Conservation (phyloP, 2,888 invertebrate species). For the Ochlodes sylvanus region DNA sequence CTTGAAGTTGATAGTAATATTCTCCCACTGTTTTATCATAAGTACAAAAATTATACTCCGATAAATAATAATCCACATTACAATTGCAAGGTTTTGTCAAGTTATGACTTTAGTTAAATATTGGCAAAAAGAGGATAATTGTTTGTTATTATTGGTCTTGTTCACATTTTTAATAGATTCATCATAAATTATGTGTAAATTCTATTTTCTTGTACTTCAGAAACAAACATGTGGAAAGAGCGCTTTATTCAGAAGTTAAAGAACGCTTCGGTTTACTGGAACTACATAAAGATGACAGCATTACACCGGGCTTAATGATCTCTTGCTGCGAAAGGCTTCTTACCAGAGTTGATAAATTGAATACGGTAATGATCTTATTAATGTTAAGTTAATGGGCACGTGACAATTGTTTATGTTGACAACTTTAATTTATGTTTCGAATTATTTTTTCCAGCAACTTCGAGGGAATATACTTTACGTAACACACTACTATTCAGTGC, state of each 20-base stretch:
- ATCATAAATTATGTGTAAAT: too few relatives aligned
- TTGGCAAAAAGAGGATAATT: not conserved
- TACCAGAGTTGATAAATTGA: conserved; percentile 67
- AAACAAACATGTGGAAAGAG: conserved; percentile 92
- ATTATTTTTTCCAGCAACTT: conserved; percentile 72
- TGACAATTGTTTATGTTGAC: too few relatives aligned
- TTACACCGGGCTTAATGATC: conserved; percentile 96
- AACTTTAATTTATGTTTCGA: conserved; percentile 3
- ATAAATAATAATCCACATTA: too few relatives aligned
- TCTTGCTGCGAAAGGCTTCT: conserved; percentile 91
- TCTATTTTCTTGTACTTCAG: conserved; percentile 67
- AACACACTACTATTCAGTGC: conserved; percentile 95
- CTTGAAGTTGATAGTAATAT: too few relatives aligned
- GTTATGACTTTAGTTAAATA: not conserved
- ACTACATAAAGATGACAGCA: conserved; percentile 95
- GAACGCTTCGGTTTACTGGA: conserved; percentile 88
- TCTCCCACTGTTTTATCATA: too few relatives aligned
- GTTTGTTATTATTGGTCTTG: too few relatives aligned
- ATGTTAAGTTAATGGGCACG: too few relatives aligned
- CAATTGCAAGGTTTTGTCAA: too few relatives aligned
- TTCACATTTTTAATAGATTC: too few relatives aligned
- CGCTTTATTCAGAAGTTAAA: conserved; percentile 88
- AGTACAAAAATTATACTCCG: too few relatives aligned
- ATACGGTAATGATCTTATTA: conserved; percentile 53
- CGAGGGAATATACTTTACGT: conserved; percentile 90